A percentile compares a stretch with the other conserved stretches of the same genome.
Evolutionary conservation across 2,797 vertebrate species (phyloP).

Genomic region (Thaleichthys pacificus): DNA sequence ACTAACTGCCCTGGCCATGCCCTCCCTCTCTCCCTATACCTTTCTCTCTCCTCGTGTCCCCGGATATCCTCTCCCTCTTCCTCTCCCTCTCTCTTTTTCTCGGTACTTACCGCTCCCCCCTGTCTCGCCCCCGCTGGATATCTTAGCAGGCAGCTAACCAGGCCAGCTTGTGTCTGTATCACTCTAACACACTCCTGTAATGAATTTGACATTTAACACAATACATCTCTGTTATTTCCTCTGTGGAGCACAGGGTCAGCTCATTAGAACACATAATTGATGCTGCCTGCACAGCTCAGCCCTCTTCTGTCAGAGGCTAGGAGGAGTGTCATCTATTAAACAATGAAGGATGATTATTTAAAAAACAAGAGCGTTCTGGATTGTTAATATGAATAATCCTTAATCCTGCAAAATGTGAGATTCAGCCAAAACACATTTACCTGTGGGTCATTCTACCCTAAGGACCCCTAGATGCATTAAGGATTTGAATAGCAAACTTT

Average conservation of each 20-base stretch:
- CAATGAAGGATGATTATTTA: constrained; percentile 16
- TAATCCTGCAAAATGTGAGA: constrained; percentile 1
- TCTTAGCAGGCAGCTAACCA: constrained; percentile 18
- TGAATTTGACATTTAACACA: constrained; percentile 64
- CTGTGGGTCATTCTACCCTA: background rate
- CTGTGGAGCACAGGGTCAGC: constrained; percentile 57
- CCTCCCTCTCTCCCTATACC: background rate
- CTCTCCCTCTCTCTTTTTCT: background rate
- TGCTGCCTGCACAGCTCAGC: constrained; percentile 43
- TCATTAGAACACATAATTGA: constrained; percentile 65
- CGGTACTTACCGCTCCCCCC: background rate
- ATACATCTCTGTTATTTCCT: constrained; percentile 45
- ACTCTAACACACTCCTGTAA: constrained; percentile 33
- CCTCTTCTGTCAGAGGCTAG: constrained; percentile 40
- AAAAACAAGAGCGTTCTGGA: constrained; percentile 30
- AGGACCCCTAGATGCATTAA: background rate
- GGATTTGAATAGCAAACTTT: background rate
- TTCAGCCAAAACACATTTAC: background rate
- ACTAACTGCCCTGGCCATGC: background rate
- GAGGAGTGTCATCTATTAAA: constrained; percentile 41
- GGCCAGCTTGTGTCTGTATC: constrained; percentile 17
- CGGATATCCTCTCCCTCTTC: constrained; percentile 1
- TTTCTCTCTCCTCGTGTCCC: constrained; percentile 11
- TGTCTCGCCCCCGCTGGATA: background rate
- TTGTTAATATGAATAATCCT: constrained; percentile 17